Conservation (phyloP, 2,113 vertebrate genomes). For the Vidua chalybeata region DNA sequence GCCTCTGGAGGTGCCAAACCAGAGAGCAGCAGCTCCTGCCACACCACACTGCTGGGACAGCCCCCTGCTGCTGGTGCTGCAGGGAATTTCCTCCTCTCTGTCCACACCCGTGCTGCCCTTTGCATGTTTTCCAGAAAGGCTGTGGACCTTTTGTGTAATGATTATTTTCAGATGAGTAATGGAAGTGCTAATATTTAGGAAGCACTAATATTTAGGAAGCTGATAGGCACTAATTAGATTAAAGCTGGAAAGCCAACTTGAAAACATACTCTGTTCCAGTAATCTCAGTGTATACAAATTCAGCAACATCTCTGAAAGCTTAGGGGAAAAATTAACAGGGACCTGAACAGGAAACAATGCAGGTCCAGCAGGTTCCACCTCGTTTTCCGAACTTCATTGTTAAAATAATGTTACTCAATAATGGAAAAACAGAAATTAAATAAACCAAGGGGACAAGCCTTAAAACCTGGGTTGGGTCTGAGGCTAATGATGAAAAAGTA, state of each 20-base stretch:
- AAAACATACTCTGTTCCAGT: constrained; percentile 26
- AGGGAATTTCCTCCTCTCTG: background rate
- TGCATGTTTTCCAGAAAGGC: background rate
- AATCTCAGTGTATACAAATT: background rate
- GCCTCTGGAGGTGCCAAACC: background rate
- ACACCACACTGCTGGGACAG: background rate
- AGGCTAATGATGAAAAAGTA: background rate
- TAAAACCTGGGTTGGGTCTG: background rate
- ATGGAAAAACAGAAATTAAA: constrained; percentile 24
- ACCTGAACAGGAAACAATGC: constrained; percentile 30
- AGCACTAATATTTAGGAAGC: constrained; percentile 51
- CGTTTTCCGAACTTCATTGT: background rate
- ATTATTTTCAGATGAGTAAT: constrained; percentile 37
- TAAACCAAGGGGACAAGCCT: background rate
- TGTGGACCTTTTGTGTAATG: constrained; percentile 11
- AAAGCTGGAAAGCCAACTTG: background rate
- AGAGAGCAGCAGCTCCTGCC: background rate
- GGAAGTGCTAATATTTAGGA: constrained; percentile 41
- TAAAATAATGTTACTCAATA: constrained; percentile 2
- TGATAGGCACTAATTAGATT: constrained; percentile 36
- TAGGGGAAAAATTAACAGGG: background rate
- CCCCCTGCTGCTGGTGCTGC: background rate
- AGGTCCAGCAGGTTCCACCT: background rate
- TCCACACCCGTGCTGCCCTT: accelerated
- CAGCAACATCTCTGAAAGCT: background rate